Percentiles rank a stretch among this genome's conserved stretches.
Conservation (phyloP, 23 tunicate genomes). For the Aplidium turbinatum region DNA sequence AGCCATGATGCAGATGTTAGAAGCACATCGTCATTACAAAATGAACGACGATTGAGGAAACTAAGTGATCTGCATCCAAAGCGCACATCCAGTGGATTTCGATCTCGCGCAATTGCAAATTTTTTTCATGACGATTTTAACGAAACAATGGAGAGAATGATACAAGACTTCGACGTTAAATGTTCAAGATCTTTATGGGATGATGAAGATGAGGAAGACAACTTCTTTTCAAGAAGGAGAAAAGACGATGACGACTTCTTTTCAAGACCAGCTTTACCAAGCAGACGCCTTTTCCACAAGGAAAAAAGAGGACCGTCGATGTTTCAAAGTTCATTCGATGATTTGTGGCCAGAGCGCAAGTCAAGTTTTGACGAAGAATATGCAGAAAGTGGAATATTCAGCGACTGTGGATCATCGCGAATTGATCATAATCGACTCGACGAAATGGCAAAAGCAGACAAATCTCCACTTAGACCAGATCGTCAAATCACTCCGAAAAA, state of each 20-base stretch:
- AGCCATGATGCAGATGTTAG: conserved; percentile 8
- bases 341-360: not conserved
- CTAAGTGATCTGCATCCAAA: too few relatives aligned
- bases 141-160: conserved; percentile 54
- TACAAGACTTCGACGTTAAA: conserved; percentile 49
- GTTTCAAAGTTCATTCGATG: conserved; percentile 15
- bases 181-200: conserved; percentile 41
- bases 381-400: conserved; percentile 52
- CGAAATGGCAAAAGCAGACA: not conserved
- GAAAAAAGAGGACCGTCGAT: not conserved
- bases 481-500: conserved; percentile 35
- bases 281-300: not conserved
- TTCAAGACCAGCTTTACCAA: not conserved
- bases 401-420: conserved; percentile 33
- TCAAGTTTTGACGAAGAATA: conserved; percentile 28
- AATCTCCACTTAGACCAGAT: not conserved
- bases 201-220: conserved; percentile 36
- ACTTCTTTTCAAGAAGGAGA: not conserved
- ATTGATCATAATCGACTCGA: not conserved
- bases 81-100: conserved; percentile 15
- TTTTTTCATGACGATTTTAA: conserved; percentile 57
- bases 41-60: not conserved
- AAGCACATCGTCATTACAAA: conserved; percentile 8
- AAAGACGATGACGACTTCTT: conserved; percentile 17
- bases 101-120: conserved; percentile 12